Conservation (phyloP, 2,113 vertebrate species). For the Anhinga anhinga region DNA sequence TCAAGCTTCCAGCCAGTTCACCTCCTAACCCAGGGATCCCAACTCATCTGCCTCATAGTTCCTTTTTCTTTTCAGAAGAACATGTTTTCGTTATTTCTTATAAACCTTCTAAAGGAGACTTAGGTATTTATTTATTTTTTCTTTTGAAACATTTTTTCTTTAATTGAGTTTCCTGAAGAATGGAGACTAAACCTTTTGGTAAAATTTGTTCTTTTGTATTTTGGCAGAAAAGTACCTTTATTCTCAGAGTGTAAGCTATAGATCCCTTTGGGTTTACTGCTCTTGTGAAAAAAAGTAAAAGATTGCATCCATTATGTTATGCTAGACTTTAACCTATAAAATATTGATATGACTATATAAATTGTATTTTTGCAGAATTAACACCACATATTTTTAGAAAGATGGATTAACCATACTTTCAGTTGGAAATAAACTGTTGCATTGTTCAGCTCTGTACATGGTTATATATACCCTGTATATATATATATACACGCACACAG, state of each 20-base stretch:
- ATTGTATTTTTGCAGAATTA: neutral
- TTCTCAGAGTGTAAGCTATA: neutral
- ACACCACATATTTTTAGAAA: neutral
- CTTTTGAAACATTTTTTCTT: neutral
- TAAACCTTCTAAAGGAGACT: neutral
- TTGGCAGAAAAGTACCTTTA: neutral
- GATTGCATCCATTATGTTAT: neutral
- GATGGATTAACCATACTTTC: neutral
- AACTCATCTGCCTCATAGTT: neutral
- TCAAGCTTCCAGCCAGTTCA: neutral
- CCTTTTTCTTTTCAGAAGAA: neutral
- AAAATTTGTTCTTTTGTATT: neutral
- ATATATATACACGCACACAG: neutral
- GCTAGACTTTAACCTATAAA: neutral
- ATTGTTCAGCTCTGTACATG: neutral
- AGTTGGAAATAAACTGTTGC: neutral
- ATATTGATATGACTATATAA: neutral
- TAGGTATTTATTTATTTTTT: neutral
- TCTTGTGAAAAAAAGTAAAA: neutral
- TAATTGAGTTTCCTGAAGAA: neutral
- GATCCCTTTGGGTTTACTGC: neutral
- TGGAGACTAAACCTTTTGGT: neutral
- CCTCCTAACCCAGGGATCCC: neutral
- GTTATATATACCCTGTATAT: neutral
- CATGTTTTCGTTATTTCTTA: neutral